Conservation (phyloP, 2,888 invertebrate species). For the Chrysolina americana region DNA sequence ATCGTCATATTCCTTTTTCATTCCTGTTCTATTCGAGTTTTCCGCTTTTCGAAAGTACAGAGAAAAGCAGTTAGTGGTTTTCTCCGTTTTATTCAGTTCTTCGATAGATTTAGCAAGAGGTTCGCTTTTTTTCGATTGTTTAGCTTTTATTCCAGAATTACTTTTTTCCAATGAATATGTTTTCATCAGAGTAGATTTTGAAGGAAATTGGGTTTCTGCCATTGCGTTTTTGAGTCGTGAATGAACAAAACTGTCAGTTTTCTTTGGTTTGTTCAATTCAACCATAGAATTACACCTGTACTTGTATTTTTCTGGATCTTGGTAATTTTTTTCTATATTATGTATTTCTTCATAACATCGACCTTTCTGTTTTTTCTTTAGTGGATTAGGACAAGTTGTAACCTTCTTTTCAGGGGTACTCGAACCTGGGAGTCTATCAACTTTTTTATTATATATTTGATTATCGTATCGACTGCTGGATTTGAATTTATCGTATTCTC, state of each 20-base stretch:
- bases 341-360: neutral
- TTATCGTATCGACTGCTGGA: neutral
- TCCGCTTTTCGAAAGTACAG: neutral
- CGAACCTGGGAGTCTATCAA: neutral
- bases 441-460: neutral
- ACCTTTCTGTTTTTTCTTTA: neutral
- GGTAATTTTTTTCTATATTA: neutral
- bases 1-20: neutral
- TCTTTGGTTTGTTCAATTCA: neutral
- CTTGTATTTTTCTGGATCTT: neutral
- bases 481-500: neutral
- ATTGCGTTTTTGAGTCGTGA: neutral
- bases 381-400: neutral
- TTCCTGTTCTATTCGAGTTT: neutral
- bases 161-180: neutral
- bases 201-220: neutral
- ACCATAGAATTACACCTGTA: neutral
- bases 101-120: neutral
- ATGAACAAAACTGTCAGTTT: neutral
- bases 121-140: neutral
- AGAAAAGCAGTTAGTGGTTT: constrained; percentile 2
- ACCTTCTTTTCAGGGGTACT: neutral
- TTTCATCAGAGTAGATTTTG: neutral
- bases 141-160: neutral
- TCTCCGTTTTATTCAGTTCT: neutral